phyloP scores from a whole-genome alignment of 2,888 invertebrate species.

The Agriotes lineatus region DNA sequence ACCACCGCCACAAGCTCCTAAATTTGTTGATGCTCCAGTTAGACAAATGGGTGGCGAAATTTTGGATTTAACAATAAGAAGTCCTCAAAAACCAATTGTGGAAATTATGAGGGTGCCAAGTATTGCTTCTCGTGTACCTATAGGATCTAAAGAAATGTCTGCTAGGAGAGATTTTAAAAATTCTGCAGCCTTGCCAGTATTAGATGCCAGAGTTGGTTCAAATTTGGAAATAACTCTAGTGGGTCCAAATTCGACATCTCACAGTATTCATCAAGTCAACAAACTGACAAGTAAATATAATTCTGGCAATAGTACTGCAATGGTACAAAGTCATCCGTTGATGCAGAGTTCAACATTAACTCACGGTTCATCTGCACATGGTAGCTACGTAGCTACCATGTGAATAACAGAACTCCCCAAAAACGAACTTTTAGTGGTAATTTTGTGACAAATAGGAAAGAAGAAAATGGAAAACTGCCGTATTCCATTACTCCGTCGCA shows the following conservation, averaged over 20 bases:
- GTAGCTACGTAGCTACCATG: constrained; percentile 18
- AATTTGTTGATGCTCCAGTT: constrained; percentile 61
- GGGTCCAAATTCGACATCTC: constrained; percentile 47
- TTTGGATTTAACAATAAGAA: constrained; percentile 75
- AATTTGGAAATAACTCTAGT: constrained; percentile 81
- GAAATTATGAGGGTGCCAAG: constrained; percentile 74
- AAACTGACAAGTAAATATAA: constrained; percentile 20
- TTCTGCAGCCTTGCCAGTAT: constrained; percentile 56
- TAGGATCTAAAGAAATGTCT: constrained; percentile 35
- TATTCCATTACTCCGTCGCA: constrained; percentile 42
- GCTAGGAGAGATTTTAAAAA: constrained; percentile 44
- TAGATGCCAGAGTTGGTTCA: constrained; percentile 71
- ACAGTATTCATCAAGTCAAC: constrained; percentile 25
- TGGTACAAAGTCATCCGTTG: neutral
- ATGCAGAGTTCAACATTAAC: constrained; percentile 20
- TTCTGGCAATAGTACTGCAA: neutral
- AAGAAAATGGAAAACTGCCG: constrained; percentile 56
- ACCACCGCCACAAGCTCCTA: constrained; percentile 64
- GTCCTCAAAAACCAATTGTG: constrained; percentile 66
- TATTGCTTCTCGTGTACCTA: constrained; percentile 48
- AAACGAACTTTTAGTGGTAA: constrained; percentile 71
- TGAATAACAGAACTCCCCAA: constrained; percentile 60
- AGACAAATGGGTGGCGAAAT: constrained; percentile 68
- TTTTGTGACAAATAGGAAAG: constrained; percentile 60
- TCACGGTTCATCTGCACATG: constrained; percentile 51